Conservation (phyloP, 2,888 invertebrate genomes). For the Bruchidius siliquastri region DNA sequence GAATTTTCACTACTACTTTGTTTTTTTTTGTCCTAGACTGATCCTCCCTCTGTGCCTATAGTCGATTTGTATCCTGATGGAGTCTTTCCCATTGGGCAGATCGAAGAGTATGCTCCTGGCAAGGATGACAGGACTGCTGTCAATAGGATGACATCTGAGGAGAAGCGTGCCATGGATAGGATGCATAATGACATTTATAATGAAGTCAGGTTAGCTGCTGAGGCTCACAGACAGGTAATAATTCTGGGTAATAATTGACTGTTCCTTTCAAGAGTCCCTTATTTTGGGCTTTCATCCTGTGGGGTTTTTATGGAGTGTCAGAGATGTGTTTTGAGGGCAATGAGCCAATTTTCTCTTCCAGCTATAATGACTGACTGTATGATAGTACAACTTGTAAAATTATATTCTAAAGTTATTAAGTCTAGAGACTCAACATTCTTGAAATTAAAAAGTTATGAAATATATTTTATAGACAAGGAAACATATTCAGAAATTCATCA, state of each 20-base stretch:
- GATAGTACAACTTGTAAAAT: too few species aligned
- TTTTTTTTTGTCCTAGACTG: constrained; percentile 46
- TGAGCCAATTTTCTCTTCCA: too few species aligned
- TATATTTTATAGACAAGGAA: constrained; percentile 69
- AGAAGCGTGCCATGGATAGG: constrained; percentile 84
- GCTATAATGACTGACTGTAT: too few species aligned
- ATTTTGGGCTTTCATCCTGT: too few species aligned
- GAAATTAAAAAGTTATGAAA: too few species aligned
- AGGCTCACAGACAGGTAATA: constrained; percentile 92
- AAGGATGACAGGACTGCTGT: constrained; percentile 82
- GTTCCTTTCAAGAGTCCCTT: too few species aligned
- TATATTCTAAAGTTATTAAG: too few species aligned
- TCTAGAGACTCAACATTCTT: too few species aligned
- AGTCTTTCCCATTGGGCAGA: constrained; percentile 83
- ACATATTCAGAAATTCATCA: constrained; percentile 89
- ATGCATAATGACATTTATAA: constrained; percentile 91
- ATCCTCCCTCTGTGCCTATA: constrained; percentile 85
- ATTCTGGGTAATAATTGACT: not conserved
- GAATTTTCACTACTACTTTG: too few species aligned
- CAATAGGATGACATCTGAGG: constrained; percentile 79
- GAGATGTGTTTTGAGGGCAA: too few species aligned
- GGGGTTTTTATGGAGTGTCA: too few species aligned
- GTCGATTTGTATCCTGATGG: constrained; percentile 79
- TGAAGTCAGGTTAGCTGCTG: constrained; percentile 92
- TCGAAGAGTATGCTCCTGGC: constrained; percentile 72